Base-by-base conservation (phyloP, 1,140 invertebrate genomes). In the Hirudo medicinalis region DNA sequence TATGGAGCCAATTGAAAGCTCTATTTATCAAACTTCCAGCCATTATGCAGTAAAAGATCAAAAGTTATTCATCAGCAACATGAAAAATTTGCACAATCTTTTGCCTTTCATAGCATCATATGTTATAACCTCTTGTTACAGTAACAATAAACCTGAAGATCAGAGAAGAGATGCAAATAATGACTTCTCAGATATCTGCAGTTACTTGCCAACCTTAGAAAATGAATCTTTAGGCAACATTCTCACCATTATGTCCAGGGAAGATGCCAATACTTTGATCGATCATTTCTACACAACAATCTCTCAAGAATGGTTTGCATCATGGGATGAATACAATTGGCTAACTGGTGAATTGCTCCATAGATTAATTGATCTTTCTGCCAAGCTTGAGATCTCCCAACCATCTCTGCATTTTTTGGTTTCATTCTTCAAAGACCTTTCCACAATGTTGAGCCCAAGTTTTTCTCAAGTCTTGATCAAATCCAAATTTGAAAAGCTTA, bases 361-460 rank as follows among this genome's bases (percentile, higher is more conserved):
- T 22, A 74, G 78, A 40, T 67, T 82, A 27, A 72, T 81, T 40
- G 78, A 78, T 71, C 75, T 83, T 29, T 77, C 78, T 15, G 76
- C 75, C 72, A 77, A 77, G 43, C 75, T 81, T 32, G 79, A 78
- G 54, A 70, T 81, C 27, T 77, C 79, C 40, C 74, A 79, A 32
- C 78, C 77, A 27, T 76, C 75, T 36, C 72, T 81, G 0, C 76
- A 75, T 73, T 76, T 78, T 60, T 79, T 86, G 57, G 79, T 83
- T 49, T 79, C 80, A 70, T 79, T 84, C 49, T 82, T 85, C 72
- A 78, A 78, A 15, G 77, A 80, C 69, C 78, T 84, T 73, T 85
- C 80, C 75, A 79, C 79, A 66, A 82, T 83, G 57, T 86, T 87
- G 79, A 86, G 86, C 11, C 81, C 80, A 71, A 79, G 79, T 22